phyloP scores from a whole-genome alignment of 2,797 vertebrate species.

The Chanos chanos region DNA sequence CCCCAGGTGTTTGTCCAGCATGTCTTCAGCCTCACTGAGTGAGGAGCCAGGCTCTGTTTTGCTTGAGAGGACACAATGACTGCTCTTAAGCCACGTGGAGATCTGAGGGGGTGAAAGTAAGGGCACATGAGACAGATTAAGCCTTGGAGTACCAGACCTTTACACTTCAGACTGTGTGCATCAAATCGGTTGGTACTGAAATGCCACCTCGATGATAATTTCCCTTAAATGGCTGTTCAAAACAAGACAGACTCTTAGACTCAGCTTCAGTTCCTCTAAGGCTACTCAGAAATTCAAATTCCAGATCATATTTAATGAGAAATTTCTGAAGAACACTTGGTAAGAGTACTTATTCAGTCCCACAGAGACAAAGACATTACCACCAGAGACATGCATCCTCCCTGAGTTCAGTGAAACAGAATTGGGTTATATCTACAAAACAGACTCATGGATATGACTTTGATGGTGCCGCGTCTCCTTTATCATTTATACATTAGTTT shows the following conservation, averaged over 20 bases:
- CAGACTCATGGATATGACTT: too few relatives aligned
- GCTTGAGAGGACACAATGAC: slow-evolving; percentile 57
- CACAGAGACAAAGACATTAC: neutral
- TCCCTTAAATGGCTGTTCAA: too few relatives aligned
- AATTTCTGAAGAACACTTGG: neutral
- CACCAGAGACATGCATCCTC: too few relatives aligned
- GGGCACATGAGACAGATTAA: neutral
- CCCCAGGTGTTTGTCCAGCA: slow-evolving; percentile 73
- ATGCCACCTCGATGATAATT: too few relatives aligned
- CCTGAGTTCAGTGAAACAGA: too few relatives aligned
- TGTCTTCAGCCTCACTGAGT: slow-evolving; percentile 68
- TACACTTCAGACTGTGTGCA: too few relatives aligned
- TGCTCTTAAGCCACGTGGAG: slow-evolving; percentile 66
- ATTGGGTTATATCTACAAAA: too few relatives aligned
- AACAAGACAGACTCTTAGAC: neutral
- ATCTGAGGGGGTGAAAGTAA: slow-evolving; percentile 65
- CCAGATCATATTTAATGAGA: neutral
- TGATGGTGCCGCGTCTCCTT: too few relatives aligned
- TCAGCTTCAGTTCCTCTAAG: neutral
- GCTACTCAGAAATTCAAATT: neutral
- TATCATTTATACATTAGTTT: too few relatives aligned
- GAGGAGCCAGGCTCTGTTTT: slow-evolving; percentile 58
- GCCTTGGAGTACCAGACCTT: too few relatives aligned
- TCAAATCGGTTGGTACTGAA: too few relatives aligned
- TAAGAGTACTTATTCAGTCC: too few relatives aligned